Percentiles rank a stretch among this genome's conserved stretches.
These are phyloP conservation scores for Labia minor DNA, from an alignment of 2,888 invertebrate species.

Conservation along the genomic window DNA sequence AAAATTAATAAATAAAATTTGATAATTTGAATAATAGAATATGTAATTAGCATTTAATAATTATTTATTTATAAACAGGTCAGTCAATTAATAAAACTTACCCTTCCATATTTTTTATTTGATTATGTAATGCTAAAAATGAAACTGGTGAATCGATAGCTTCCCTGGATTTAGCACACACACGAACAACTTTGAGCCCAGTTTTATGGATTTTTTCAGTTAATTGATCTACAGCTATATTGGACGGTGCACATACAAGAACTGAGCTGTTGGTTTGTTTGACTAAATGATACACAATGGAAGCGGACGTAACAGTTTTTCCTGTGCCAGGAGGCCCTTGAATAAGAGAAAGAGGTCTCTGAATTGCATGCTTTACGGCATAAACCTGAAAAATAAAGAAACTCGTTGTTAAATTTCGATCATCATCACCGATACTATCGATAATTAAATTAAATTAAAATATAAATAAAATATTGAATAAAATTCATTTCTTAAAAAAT, in stretches of 20 bases:
- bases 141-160: conserved; percentile 97
- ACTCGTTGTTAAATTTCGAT: no score
- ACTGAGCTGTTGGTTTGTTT: conserved; percentile 85
- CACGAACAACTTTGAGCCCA: conserved; percentile 81
- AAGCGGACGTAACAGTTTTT: conserved; percentile 98
- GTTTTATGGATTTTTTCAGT: conserved; percentile 98
- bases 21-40: neutral
- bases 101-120: conserved; percentile 88
- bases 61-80: no score
- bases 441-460: neutral
- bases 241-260: conserved; percentile 96
- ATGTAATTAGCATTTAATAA: no score
- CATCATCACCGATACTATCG: neutral
- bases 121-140: conserved; percentile 92
- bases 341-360: conserved; percentile 88
- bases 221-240: conserved; percentile 97
- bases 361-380: conserved; percentile 95
- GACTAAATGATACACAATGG: conserved; percentile 95
- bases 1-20: neutral
- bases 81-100: no score
- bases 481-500: no score
- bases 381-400: conserved; percentile 58
- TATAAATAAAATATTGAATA: neutral
- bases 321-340: conserved; percentile 97
- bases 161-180: conserved; percentile 96